phyloP scores from a whole-genome alignment of 53 echinoderm and acorn worm genomes.

The Mesocentrotus franciscanus region DNA sequence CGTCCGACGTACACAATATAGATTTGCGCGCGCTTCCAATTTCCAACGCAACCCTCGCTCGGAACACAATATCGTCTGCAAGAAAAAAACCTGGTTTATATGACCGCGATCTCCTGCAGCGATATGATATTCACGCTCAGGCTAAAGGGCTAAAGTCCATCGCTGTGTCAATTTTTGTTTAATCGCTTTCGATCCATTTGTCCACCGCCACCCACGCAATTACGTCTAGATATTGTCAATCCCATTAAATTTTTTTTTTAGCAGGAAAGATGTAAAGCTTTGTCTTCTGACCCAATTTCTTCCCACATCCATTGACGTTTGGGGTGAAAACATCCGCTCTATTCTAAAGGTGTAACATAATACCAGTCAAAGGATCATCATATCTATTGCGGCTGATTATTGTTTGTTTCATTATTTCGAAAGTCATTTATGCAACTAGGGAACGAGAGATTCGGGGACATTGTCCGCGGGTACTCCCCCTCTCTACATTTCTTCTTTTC shows the following conservation, averaged over 20 bases:
- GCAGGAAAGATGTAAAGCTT: slow-evolving; percentile 29
- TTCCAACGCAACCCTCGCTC: not conserved
- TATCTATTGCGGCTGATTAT: not conserved
- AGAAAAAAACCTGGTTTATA: not conserved
- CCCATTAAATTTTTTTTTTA: not conserved
- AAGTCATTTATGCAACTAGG: not conserved
- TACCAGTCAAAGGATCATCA: not conserved
- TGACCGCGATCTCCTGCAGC: not conserved
- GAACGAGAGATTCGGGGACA: not conserved
- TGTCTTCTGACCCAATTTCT: slow-evolving; percentile 11
- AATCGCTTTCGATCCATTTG: slow-evolving; percentile 28
- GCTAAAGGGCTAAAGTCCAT: slow-evolving; percentile 29
- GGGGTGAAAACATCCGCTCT: not conserved
- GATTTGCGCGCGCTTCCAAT: slow-evolving; percentile 16
- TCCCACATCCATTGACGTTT: slow-evolving; percentile 8
- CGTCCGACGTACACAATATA: not conserved
- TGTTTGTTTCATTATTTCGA: not conserved
- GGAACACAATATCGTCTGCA: slow-evolving; percentile 28
- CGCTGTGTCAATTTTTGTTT: slow-evolving; percentile 8
- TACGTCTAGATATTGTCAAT: slow-evolving; percentile 21
- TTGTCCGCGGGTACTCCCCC: too few species aligned
- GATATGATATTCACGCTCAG: not conserved
- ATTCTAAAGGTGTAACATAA: not conserved
- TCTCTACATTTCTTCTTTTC: too few species aligned
- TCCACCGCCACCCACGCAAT: slow-evolving; percentile 3